Base-by-base conservation (phyloP, 2,888 invertebrate species). In the Creontiades dilutus region DNA sequence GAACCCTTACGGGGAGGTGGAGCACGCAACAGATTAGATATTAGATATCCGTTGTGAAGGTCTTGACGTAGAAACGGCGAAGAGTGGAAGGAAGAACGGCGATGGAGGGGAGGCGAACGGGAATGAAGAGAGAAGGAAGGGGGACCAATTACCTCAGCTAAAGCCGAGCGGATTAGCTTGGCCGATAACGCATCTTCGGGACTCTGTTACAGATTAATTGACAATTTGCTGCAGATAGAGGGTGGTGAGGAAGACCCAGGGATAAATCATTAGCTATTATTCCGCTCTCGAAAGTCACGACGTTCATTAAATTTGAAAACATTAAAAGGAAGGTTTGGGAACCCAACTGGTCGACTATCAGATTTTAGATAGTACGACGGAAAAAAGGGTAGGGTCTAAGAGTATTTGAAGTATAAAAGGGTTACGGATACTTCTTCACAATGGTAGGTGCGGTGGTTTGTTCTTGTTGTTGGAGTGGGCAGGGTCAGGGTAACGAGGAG, bases 231-330 rank as follows among this genome's bases (percentile, higher is more conserved):
- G 86, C 75, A 46, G 48, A 75, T 19, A 2, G 68, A 23, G 23
- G 68, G 27, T 12, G 19, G 7, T 9, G 68, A 23, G 68, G 68
- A 23, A 57, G 14, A n/a, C 57, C 57, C n/a, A n/a, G 52, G 86
- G 86, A 86, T 86, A 86, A 86, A 86, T 86, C 86, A 86, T 86
- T 86, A 86, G 86, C 86, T 86, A 86, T 86, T 86, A 86, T 86
- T 86, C 86, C 86, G 86, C 46, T 61, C 57, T 52, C 61, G 11
- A 3, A 46, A 86, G 86, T 86, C 86, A 86, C 86, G 86, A 86
- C 48, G 86, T 86, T 86, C 86, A 86, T 86, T 86, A 86, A 86
- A 86, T 86, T 86, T 75, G 86, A 75, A 86, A 86, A 85, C 85
- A 85, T 85, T 85, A 85, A 57, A 85, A 61, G 52, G 85, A 61